A percentile compares a stretch with the other conserved stretches of the same genome.
Conservation (phyloP, 2,888 invertebrate species). For the Ophion ellenae region DNA sequence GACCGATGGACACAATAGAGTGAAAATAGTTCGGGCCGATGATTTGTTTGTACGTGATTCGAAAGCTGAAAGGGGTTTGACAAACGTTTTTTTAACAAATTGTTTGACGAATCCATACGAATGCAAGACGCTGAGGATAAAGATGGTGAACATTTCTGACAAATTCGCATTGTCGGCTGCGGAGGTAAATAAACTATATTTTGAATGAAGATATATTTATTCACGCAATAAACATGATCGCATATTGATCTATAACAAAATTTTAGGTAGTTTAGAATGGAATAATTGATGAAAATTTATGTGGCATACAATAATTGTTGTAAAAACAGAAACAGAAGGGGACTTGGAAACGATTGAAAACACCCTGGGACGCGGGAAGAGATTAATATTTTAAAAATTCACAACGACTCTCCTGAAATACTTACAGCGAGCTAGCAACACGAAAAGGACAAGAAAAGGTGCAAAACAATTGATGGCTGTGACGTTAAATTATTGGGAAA, state of each 20-base stretch:
- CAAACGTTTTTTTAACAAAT: background rate
- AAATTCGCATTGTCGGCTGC: background rate
- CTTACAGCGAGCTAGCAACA: background rate
- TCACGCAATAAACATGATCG: background rate
- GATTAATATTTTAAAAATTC: background rate
- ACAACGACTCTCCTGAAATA: background rate
- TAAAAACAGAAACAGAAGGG: background rate
- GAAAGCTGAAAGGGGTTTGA: background rate
- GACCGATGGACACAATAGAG: background rate
- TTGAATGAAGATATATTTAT: too few relatives aligned
- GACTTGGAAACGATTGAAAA: background rate
- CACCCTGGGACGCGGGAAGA: slow-evolving; percentile 1
- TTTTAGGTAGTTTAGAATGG: background rate
- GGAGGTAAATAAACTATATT: too few relatives aligned
- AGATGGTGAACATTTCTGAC: background rate
- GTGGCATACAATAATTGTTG: background rate
- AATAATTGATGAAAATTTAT: background rate
- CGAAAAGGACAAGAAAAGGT: background rate
- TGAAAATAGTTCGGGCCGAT: background rate
- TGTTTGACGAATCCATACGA: background rate
- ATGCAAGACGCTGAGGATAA: background rate
- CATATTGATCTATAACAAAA: background rate
- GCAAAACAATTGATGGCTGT: too few relatives aligned
- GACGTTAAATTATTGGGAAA: too few relatives aligned
- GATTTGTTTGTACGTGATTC: background rate